phyloP scores from a whole-genome alignment of 2,113 vertebrate species.

The Eudorcas thomsonii region DNA sequence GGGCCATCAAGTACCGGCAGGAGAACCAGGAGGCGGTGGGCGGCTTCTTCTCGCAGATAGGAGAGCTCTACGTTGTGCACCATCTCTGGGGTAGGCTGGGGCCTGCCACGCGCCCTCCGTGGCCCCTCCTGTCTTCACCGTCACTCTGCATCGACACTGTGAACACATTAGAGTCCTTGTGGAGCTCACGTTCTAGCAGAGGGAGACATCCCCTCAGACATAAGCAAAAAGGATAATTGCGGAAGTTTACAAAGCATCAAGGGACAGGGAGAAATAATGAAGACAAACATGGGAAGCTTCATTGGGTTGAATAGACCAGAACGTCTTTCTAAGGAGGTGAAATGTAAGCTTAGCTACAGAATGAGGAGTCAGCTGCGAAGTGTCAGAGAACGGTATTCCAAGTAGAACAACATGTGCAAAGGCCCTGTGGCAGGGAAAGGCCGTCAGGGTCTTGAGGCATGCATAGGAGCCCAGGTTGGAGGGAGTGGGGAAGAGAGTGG shows the following conservation, averaged over 20 bases:
- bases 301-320: neutral
- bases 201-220: neutral
- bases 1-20: conserved; percentile 93
- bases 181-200: neutral
- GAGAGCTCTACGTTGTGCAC: conserved; percentile 94
- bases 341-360: neutral
- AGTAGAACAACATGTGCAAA: neutral
- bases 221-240: neutral
- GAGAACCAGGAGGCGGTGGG: conserved; percentile 96
- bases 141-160: neutral
- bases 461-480: neutral
- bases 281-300: neutral
- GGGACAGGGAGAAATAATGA: neutral
- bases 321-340: neutral
- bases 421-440: neutral
- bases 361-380: neutral
- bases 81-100: conserved; percentile 94
- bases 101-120: neutral
- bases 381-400: neutral
- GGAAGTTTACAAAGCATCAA: neutral
- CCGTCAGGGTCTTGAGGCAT: neutral
- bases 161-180: neutral
- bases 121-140: neutral
- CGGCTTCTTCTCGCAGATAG: conserved; percentile 97
- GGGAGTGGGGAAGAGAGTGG: neutral